Conservation (phyloP, 2,113 vertebrate genomes). For the Bostrychus sinensis region DNA sequence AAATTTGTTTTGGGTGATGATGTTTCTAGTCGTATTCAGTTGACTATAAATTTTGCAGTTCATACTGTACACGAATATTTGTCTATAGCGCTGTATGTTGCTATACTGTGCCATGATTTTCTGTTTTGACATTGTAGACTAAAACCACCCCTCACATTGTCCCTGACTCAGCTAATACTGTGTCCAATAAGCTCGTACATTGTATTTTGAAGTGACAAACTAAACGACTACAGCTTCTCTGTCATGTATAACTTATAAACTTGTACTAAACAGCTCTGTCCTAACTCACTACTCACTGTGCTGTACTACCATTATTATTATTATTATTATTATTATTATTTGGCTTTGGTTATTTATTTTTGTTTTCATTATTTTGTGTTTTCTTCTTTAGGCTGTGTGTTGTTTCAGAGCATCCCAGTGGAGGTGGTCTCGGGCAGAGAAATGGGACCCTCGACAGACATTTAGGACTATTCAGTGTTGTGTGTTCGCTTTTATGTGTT, state of each 20-base stretch:
- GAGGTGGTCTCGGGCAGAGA: conserved; percentile 80
- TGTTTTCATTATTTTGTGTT: conserved; percentile 77
- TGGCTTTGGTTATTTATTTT: conserved; percentile 61
- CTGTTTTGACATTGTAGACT: not conserved
- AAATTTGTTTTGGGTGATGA: no score
- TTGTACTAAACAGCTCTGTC: conserved; percentile 51
- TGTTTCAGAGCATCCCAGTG: conserved; percentile 96
- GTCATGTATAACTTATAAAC: conserved; percentile 38
- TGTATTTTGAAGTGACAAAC: not conserved
- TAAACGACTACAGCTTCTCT: conserved; percentile 9
- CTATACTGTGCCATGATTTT: not conserved
- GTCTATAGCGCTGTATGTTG: no score
- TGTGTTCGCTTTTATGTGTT: conserved; percentile 5
- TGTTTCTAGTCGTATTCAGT: no score
- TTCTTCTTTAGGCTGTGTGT: conserved; percentile 97
- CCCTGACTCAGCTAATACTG: not conserved
- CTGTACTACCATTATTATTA: conserved; percentile 12
- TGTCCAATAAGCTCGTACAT: not conserved
- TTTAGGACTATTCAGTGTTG: conserved; percentile 37
- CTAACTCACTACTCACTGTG: conserved; percentile 35
- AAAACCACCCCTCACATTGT: not conserved
- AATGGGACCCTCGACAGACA: conserved; percentile 61
- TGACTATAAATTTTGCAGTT: no score
- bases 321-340: conserved; percentile 23
- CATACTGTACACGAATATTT: no score